Conservation (phyloP, 1,140 invertebrate genomes). For the Whitmania pigra region DNA sequence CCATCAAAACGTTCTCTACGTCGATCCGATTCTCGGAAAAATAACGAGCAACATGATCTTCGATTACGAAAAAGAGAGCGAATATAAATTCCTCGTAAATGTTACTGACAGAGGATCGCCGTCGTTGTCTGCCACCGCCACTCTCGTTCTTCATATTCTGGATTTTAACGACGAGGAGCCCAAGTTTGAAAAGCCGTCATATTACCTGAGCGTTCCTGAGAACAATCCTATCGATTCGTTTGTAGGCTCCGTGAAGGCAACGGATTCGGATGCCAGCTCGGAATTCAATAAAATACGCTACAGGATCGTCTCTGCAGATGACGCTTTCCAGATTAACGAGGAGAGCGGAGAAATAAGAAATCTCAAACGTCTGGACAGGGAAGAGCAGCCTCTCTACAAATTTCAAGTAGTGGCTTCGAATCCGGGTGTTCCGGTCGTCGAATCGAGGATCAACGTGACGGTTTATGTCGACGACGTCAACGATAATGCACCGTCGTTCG, state of each 20-base stretch:
- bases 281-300: constrained; percentile 8
- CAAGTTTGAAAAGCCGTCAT: constrained; percentile 15
- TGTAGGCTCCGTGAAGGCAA: constrained; percentile 24
- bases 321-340: constrained; percentile 21
- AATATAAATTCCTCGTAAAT: constrained; percentile 28
- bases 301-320: background rate
- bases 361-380: constrained; percentile 20
- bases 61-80: constrained; percentile 28
- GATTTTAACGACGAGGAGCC: constrained; percentile 24
- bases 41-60: constrained; percentile 25
- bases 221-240: constrained; percentile 18
- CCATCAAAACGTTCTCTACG: constrained; percentile 21
- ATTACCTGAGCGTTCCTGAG: constrained; percentile 23
- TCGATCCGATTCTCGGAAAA: constrained; percentile 27
- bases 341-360: constrained; percentile 24
- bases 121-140: constrained; percentile 26
- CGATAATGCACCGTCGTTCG: constrained; percentile 35
- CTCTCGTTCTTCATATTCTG: constrained; percentile 13
- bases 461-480: constrained; percentile 36
- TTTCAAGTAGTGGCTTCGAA: constrained; percentile 22
- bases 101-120: constrained; percentile 27
- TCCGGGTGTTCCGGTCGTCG: constrained; percentile 8
- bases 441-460: constrained; percentile 27
- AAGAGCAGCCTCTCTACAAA: constrained; percentile 14
- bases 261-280: constrained; percentile 20